Base-by-base conservation (phyloP, 2,888 invertebrate genomes). In the Amphipoea lucens region DNA sequence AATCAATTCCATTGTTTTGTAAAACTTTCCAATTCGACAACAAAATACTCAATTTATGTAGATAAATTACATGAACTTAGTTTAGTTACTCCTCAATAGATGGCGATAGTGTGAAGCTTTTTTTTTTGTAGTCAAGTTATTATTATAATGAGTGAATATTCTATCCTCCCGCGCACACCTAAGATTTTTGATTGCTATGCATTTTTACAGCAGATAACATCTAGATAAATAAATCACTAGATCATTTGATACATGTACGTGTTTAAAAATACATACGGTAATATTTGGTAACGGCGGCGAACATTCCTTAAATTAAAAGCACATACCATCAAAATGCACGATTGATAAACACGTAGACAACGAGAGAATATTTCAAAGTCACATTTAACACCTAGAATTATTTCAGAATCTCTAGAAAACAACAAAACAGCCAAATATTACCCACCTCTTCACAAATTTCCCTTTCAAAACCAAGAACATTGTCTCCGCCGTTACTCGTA, bases 41-140 rank as follows among this genome's bases (percentile, higher is more conserved):
- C 48, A 71, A 67, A 87, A 87, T 72, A 65, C 6, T 48, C 9
- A 76, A 69, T 78, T 71, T 66, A 57, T 57, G 54, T 54, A 72
- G 69, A 74, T 36, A 69, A 82, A 73, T 76, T 82, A 82, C 72
- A 83, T 23, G 73, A 83, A 85, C 62, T 81, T 88, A 89, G 77
- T 89, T 85, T 79, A 75, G 86, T 89, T 90, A 90, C 86, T 90
- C 90, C 87, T 90, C 90, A 87, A 88, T 88, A 91, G 90, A 91
- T 92, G 91, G 91, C 91, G 87, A 72, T 40, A 86, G 85, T 91
- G 74, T 91, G 74, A 84, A 87, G 84, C 81, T 63, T 84, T 36
- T 75, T 36, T 75, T 29, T 29, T 29, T 29, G 29, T 29, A 70
- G 40, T 77, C 17, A n/a, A 82, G 51, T 76, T 76, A 76, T 62